Evolutionary conservation across 2,113 vertebrate species (phyloP).

Genomic region (Psilopsiagon aymara): DNA sequence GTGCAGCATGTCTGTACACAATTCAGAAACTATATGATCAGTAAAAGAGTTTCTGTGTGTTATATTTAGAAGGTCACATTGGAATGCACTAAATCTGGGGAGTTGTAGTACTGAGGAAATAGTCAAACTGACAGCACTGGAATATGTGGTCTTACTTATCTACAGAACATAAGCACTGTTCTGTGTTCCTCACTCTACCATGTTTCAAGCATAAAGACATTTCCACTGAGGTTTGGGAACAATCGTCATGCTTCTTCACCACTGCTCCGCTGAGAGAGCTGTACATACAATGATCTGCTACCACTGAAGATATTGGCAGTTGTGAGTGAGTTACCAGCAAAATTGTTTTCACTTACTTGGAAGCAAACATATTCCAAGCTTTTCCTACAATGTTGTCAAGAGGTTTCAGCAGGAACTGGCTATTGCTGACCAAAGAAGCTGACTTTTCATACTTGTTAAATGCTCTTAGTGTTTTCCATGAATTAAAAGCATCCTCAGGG

Average conservation of each 20-base stretch:
- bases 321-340: background rate
- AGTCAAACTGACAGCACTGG: background rate
- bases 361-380: slow-evolving; percentile 98
- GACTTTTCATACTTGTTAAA: slow-evolving; percentile 94
- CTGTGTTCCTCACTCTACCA: background rate
- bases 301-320: background rate
- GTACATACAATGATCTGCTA: background rate
- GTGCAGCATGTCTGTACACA: background rate
- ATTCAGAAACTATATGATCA: background rate
- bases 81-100: background rate
- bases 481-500: slow-evolving; percentile 74
- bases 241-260: background rate
- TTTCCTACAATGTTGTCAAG: slow-evolving; percentile 89
- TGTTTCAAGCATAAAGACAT: background rate
- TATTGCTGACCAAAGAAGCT: slow-evolving; percentile 92
- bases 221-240: background rate
- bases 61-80: background rate
- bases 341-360: slow-evolving; percentile 83
- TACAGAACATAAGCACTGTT: background rate
- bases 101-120: background rate
- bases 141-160: background rate
- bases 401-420: slow-evolving; percentile 88
- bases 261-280: background rate
- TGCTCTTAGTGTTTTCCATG: slow-evolving; percentile 85
- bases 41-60: background rate